Evolutionary conservation across 1,140 invertebrate genomes (phyloP), one percentile per base, ranked within the genome.

Genomic region (Palaemon carinicauda): DNA sequence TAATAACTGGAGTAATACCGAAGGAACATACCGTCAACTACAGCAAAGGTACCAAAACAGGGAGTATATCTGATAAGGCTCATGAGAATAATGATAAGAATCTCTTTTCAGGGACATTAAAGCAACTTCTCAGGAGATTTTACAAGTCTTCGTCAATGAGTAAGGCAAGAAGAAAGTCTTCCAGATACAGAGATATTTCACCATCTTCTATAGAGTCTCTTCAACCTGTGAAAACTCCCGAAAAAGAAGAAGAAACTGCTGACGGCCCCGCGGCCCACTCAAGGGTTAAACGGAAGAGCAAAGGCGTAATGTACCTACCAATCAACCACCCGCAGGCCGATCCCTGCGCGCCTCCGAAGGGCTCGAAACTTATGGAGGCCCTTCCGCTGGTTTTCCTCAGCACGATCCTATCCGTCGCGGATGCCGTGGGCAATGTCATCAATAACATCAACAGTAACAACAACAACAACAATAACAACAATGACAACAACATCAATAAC

Each of bases 401-500:
- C 56, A 73, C 82, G 56, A 53, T 88, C 14, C 69, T 88, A 12
- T 71, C 87, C 73, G 79, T 88, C 65, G 81, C 82, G 15, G 82
- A 88, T 54, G 87, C 82, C 29, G 87, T 88, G 51, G 87, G 75
- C 12, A 88, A 82, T 29, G 78, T 88, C 51, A 27, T 84, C 24
- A 88, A 88, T 53, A 88, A 88, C 74, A 82, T 88, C 71, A 88
- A 88, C 80, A 82, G 21, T 24, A 88, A 88, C 80, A 88, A 88
- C 73, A 82, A 78, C 73, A 88, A 88, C 53, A 88, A 88, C 54
- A 88, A 88, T 31, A 88, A 88, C 54, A 88, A 88, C 54, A 82
- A 79, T 54, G 87, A 88, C 75, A 88, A 88, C 80, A 88, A 88
- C 73, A 31, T 88, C 54, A 88, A 83, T 24, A 88, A 56, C 71